Conservation (phyloP, 2,797 vertebrate species). For the Ctenosaura bakeri region DNA sequence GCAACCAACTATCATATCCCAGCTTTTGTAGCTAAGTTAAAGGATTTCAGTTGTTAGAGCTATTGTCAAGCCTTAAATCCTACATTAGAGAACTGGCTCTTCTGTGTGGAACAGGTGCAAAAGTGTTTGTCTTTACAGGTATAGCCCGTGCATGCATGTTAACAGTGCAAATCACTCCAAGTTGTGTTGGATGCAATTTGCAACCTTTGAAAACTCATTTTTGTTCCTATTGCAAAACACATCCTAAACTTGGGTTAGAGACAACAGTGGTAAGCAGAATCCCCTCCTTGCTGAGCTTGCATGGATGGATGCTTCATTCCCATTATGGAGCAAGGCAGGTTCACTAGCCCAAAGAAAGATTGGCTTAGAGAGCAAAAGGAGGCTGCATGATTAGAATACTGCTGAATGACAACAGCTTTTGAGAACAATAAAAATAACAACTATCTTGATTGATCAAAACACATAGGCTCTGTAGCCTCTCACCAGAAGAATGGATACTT, state of each 20-base stretch:
- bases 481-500: not conserved
- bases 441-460: not conserved
- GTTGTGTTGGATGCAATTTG: no score
- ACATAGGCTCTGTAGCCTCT: not conserved
- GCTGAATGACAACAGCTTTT: not conserved
- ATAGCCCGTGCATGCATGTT: not conserved
- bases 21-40: not conserved
- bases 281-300: not conserved
- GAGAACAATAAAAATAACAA: not conserved
- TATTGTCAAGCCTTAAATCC: not conserved
- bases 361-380: constrained; percentile 1
- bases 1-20: not conserved
- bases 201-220: not conserved
- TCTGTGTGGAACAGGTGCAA: not conserved
- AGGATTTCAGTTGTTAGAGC: not conserved
- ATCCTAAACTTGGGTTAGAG: not conserved
- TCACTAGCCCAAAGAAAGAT: constrained; percentile 3
- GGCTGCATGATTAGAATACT: not conserved
- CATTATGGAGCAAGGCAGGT: constrained; percentile 20
- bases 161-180: not conserved
- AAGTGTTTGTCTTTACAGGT: not conserved
- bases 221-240: not conserved
- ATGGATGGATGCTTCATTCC: not conserved
- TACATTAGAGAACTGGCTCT: not conserved
- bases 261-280: not conserved